Percentiles rank a stretch among this genome's conserved stretches.
Conservation (phyloP, 2,797 vertebrate genomes). For the Chloroceryle amazona region DNA sequence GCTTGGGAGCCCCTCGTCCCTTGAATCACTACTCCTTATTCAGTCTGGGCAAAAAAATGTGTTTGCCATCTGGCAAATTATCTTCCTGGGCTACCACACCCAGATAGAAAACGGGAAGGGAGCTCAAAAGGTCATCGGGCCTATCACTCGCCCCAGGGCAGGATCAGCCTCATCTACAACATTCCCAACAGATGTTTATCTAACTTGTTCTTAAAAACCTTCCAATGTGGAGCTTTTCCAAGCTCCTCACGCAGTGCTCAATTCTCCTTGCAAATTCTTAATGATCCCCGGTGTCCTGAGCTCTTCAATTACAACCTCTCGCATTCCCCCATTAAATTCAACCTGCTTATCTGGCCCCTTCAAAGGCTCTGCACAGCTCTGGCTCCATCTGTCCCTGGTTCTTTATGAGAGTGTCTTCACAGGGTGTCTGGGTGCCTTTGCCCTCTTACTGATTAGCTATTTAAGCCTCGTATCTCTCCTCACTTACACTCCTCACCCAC, state of each 20-base stretch:
- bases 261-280: slow-evolving; percentile 62
- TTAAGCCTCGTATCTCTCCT: slow-evolving; percentile 53
- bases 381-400: slow-evolving; percentile 70
- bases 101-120: background rate
- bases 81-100: slow-evolving; percentile 47
- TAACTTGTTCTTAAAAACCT: slow-evolving; percentile 48
- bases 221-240: slow-evolving; percentile 29
- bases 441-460: slow-evolving; percentile 62
- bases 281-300: slow-evolving; percentile 62
- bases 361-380: slow-evolving; percentile 65
- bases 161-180: slow-evolving; percentile 57
- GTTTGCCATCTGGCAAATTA: slow-evolving; percentile 71
- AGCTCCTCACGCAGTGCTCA: slow-evolving; percentile 17
- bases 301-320: slow-evolving; percentile 71
- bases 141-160: slow-evolving; percentile 43
- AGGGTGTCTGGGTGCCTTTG: slow-evolving; percentile 69
- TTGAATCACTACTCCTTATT: background rate
- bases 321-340: slow-evolving; percentile 68
- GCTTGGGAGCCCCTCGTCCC: background rate
- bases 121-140: slow-evolving; percentile 56
- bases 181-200: slow-evolving; percentile 67
- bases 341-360: slow-evolving; percentile 71
- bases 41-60: slow-evolving; percentile 31
- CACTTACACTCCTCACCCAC: slow-evolving; percentile 35
- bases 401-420: slow-evolving; percentile 60